Conservation (phyloP, 1,140 invertebrate genomes). For the Sarcophaga bullata region DNA sequence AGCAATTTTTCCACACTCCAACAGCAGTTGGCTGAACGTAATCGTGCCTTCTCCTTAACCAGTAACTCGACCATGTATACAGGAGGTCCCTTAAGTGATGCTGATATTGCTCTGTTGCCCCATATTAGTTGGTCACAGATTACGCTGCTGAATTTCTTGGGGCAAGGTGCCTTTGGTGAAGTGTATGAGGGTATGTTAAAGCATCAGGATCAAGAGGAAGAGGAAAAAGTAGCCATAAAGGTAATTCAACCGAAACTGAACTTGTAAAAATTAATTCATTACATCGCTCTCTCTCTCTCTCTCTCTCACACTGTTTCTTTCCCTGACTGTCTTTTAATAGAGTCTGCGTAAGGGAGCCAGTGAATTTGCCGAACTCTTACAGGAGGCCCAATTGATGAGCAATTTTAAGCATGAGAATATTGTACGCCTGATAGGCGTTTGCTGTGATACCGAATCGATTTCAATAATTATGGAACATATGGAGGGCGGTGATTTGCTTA, state of each 20-base stretch:
- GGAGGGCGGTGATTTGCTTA: constrained; percentile 94
- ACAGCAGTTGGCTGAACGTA: constrained; percentile 72
- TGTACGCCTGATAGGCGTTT: constrained; percentile 90
- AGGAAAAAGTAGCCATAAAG: constrained; percentile 85
- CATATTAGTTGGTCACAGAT: constrained; percentile 85
- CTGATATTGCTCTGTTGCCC: constrained; percentile 80
- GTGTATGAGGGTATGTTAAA: constrained; percentile 90
- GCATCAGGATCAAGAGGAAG: constrained; percentile 70
- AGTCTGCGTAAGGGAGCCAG: constrained; percentile 93
- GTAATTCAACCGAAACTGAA: constrained; percentile 65
- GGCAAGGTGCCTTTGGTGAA: constrained; percentile 96
- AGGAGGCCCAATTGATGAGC: constrained; percentile 97
- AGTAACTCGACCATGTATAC: constrained; percentile 81
- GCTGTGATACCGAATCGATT: constrained; percentile 91
- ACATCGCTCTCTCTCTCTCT: not conserved
- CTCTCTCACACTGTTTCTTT: not conserved
- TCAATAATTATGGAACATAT: constrained; percentile 96
- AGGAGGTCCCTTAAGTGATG: constrained; percentile 68
- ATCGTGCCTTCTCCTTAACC: constrained; percentile 78
- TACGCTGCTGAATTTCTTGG: constrained; percentile 86
- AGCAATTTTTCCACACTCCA: constrained; percentile 89
- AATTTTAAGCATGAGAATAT: constrained; percentile 98
- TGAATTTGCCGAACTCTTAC: constrained; percentile 93
- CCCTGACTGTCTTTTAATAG: constrained; percentile 65
- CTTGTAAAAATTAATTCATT: not conserved